Evolutionary conservation across 1,140 invertebrate species (phyloP).

Genomic region (Coelopa frigida): DNA sequence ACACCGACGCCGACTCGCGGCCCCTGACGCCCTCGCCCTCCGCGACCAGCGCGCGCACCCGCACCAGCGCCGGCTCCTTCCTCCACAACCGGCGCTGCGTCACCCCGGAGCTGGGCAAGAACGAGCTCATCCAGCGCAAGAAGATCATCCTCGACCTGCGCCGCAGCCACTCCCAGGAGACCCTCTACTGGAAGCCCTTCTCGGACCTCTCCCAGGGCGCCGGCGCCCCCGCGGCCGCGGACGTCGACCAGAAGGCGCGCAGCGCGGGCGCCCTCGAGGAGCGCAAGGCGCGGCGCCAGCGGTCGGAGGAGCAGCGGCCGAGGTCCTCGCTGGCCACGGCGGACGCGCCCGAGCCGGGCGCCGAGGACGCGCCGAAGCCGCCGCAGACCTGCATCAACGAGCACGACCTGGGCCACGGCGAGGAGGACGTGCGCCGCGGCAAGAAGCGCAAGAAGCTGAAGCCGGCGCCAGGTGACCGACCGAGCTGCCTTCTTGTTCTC

Average conservation of each 20-base stretch:
- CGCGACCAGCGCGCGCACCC: slow-evolving; percentile 53
- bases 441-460: slow-evolving; percentile 40
- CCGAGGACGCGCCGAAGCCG: slow-evolving; percentile 21
- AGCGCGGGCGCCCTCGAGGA: slow-evolving; percentile 36
- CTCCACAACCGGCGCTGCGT: slow-evolving; percentile 45
- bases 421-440: slow-evolving; percentile 33
- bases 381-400: slow-evolving; percentile 38
- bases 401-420: slow-evolving; percentile 22
- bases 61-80: slow-evolving; percentile 39
- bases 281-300: slow-evolving; percentile 26
- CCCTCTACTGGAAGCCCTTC: slow-evolving; percentile 41
- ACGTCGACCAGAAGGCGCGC: slow-evolving; percentile 28
- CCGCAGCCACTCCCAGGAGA: slow-evolving; percentile 39
- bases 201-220: slow-evolving; percentile 38
- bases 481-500: neutral
- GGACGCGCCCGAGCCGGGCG: slow-evolving; percentile 2
- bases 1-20: slow-evolving; percentile 71
- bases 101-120: slow-evolving; percentile 47
- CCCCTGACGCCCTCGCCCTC: slow-evolving; percentile 67
- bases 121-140: slow-evolving; percentile 38
- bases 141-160: slow-evolving; percentile 41
- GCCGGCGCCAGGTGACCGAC: slow-evolving; percentile 21
- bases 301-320: slow-evolving; percentile 30
- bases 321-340: slow-evolving; percentile 33
- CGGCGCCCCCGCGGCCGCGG: slow-evolving; percentile 28